Percentiles rank a stretch among this genome's conserved stretches.
These are phyloP conservation scores for Melanophora roralis DNA, from an alignment of 2,888 invertebrate species.

Conservation along the genomic window DNA sequence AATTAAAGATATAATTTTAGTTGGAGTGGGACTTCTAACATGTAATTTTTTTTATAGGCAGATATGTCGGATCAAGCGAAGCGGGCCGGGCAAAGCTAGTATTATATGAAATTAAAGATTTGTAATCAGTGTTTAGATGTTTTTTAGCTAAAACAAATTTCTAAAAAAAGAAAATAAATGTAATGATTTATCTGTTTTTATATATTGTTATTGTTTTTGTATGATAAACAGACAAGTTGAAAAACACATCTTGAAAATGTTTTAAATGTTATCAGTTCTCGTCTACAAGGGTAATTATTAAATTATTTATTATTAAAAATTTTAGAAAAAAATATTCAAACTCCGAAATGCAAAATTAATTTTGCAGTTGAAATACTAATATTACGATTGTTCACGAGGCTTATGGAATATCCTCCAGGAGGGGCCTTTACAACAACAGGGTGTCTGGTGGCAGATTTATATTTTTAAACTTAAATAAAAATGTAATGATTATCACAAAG, in stretches of 20 bases:
- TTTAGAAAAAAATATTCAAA: no score
- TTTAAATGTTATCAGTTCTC: slow-evolving; percentile 45
- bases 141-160: background rate
- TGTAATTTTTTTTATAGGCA: no score
- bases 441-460: no score
- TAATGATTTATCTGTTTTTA: background rate
- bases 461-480: no score
- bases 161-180: background rate
- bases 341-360: background rate
- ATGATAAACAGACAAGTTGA: slow-evolving; percentile 41
- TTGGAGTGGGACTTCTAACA: no score
- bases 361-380: slow-evolving; percentile 7
- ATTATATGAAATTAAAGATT: slow-evolving; percentile 16
- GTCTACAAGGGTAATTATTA: slow-evolving; percentile 30
- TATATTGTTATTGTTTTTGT: slow-evolving; percentile 8
- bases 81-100: no score
- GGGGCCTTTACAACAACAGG: no score
- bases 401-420: no score
- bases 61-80: no score
- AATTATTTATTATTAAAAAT: no score
- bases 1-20: no score
- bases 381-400: background rate
- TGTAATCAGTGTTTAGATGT: slow-evolving; percentile 34
- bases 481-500: no score
- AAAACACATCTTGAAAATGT: slow-evolving; percentile 59